These are phyloP conservation scores for Melolontha melolontha DNA, from an alignment of 2,888 invertebrate species.

Conservation along the genomic window DNA sequence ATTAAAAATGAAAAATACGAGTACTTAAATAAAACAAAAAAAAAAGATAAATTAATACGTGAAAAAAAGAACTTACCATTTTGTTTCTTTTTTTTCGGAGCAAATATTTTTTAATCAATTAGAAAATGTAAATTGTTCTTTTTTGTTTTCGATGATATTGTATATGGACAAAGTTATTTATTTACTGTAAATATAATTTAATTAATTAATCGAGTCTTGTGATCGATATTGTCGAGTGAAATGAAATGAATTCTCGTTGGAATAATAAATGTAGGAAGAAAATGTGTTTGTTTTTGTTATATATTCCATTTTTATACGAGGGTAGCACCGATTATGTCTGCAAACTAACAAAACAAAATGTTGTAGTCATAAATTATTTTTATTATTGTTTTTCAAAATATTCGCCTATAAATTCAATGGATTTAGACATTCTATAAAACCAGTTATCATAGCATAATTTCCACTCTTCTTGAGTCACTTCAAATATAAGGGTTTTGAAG, in stretches of 20 bases:
- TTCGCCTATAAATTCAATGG: too few relatives aligned
- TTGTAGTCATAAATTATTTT: too few relatives aligned
- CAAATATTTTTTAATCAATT: conserved; percentile 23
- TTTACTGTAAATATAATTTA: conserved; percentile 36
- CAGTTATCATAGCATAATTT: too few relatives aligned
- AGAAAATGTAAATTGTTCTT: conserved; percentile 33
- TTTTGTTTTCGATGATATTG: conserved; percentile 33
- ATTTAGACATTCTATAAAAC: too few relatives aligned
- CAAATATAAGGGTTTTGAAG: too few relatives aligned
- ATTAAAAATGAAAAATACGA: conserved; percentile 26
- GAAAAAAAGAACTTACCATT: conserved; percentile 5
- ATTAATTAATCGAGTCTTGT: conserved; percentile 41
- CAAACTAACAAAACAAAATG: too few relatives aligned
- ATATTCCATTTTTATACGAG: not conserved
- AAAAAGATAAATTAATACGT: too few relatives aligned
- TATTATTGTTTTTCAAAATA: too few relatives aligned
- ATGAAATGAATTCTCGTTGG: conserved; percentile 58
- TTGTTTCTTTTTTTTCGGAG: conserved; percentile 22
- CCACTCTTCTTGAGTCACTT: too few relatives aligned
- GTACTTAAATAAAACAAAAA: conserved; percentile 2
- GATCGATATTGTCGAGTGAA: conserved; percentile 59
- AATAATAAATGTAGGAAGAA: conserved; percentile 59
- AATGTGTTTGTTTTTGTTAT: conserved; percentile 13
- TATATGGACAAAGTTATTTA: conserved; percentile 24
- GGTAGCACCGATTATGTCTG: too few relatives aligned